Conservation (phyloP, 2,797 vertebrate species). For the Microtus californicus region DNA sequence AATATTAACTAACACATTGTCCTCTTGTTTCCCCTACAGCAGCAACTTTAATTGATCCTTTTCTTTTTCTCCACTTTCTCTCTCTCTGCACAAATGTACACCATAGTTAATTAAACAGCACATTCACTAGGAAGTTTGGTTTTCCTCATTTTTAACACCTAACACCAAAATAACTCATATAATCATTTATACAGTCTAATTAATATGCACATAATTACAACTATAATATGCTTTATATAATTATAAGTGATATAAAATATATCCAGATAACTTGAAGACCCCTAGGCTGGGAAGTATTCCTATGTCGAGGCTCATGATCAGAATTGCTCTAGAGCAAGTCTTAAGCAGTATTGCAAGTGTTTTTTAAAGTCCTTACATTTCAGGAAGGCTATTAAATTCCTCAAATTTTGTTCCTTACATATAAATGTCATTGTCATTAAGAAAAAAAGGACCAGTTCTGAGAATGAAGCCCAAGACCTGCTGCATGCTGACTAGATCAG, state of each 20-base stretch:
- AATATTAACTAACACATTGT: conserved; percentile 11
- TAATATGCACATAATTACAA: neutral
- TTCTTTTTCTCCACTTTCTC: neutral
- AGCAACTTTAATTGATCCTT: neutral
- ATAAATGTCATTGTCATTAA: neutral
- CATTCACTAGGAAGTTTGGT: neutral
- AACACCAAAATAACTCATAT: neutral
- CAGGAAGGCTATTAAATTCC: neutral
- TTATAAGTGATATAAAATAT: neutral
- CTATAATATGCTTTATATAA: neutral
- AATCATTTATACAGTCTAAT: neutral
- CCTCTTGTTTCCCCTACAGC: conserved; percentile 6
- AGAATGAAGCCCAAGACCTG: no score
- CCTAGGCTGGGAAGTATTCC: neutral
- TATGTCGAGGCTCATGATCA: neutral
- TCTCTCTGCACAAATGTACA: neutral
- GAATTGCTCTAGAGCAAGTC: neutral
- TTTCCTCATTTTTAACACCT: neutral
- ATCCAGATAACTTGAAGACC: neutral
- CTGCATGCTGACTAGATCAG: no score
- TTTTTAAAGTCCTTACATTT: conserved; percentile 35
- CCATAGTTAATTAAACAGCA: neutral
- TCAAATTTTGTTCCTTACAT: neutral
- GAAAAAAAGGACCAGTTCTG: neutral
- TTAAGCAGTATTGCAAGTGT: neutral